Conservation (phyloP, 1,140 invertebrate genomes). For the Micrasema longulum region DNA sequence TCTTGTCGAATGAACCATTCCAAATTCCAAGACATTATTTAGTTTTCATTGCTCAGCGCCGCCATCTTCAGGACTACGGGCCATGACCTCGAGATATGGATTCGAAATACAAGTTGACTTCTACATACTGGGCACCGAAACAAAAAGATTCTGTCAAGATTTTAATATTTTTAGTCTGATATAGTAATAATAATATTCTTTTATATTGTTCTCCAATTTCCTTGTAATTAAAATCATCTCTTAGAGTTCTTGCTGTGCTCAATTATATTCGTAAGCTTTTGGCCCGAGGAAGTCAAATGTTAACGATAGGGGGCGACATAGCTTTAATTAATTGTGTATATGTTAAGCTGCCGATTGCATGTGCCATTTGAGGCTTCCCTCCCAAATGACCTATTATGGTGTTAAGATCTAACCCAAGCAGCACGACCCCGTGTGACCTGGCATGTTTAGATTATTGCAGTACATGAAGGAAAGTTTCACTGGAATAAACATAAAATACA, state of each 20-base stretch:
- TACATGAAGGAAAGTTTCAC: no score
- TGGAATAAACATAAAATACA: no score
- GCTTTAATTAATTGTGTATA: slow-evolving; percentile 50
- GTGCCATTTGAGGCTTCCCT: slow-evolving; percentile 47
- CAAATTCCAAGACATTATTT: not conserved
- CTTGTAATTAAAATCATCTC: no score
- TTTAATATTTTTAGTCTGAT: not conserved
- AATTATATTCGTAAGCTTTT: slow-evolving; percentile 39
- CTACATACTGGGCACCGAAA: not conserved
- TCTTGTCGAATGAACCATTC: not conserved
- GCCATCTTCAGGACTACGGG: not conserved
- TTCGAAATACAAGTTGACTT: not conserved
- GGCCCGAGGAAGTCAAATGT: slow-evolving; percentile 41
- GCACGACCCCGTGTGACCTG: no score
- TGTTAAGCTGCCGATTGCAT: slow-evolving; percentile 50
- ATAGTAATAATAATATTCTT: no score
- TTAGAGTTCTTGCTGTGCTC: no score
- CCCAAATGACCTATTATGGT: slow-evolving; percentile 7
- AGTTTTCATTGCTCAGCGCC: slow-evolving; percentile 12
- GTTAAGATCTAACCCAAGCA: no score
- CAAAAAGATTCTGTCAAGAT: not conserved
- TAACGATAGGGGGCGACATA: slow-evolving; percentile 33
- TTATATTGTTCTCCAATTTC: not conserved
- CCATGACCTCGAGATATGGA: not conserved
- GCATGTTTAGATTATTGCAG: no score